phyloP scores from a whole-genome alignment of 2,113 vertebrate species.

The Psophia crepitans region DNA sequence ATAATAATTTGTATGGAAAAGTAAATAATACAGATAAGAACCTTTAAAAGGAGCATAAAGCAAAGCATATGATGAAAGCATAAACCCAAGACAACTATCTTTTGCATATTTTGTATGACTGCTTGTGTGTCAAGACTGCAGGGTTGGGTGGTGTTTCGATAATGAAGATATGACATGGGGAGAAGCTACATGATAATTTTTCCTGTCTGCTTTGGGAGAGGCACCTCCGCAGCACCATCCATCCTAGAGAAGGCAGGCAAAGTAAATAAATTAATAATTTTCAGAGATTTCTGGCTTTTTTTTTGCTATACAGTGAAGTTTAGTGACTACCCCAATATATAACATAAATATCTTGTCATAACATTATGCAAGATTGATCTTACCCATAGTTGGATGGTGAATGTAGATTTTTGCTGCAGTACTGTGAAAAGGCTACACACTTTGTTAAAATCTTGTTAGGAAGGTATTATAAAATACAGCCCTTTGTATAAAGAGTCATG shows the following conservation, averaged over 20 bases:
- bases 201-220: background rate
- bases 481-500: background rate
- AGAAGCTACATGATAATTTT: background rate
- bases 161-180: background rate
- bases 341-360: background rate
- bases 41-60: background rate
- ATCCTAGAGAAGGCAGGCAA: background rate
- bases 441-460: background rate
- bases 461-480: background rate
- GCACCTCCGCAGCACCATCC: background rate
- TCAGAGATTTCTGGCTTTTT: background rate
- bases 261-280: background rate
- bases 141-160: background rate
- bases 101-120: background rate
- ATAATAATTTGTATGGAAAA: background rate
- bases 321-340: background rate
- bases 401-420: background rate
- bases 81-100: background rate
- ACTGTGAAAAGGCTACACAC: background rate
- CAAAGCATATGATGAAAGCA: background rate
- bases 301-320: background rate
- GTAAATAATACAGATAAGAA: background rate
- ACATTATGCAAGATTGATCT: background rate
- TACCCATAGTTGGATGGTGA: background rate
- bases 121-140: background rate